A percentile compares a stretch with the other conserved stretches of the same genome.
These are phyloP conservation scores for Apostichopus leukothele DNA, from an alignment of 53 echinoderm and acorn worm species.

Conservation along the genomic window DNA sequence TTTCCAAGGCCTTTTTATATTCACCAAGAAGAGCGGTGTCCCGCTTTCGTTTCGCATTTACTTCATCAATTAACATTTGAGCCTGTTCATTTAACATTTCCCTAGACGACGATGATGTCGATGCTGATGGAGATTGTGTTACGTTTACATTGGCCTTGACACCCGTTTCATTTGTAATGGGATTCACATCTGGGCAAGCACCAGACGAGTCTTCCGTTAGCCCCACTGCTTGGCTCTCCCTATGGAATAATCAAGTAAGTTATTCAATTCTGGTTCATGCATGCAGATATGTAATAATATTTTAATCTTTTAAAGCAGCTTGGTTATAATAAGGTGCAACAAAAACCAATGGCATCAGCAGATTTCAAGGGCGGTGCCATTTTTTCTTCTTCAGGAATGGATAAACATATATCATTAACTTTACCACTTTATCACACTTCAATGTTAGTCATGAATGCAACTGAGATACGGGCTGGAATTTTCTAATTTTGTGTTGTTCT, in stretches of 20 bases:
- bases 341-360: too few species aligned
- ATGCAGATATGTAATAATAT: too few species aligned
- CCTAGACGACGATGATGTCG: constrained; percentile 45
- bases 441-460: too few species aligned
- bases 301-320: too few species aligned
- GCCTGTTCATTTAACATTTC: constrained; percentile 71
- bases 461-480: too few species aligned
- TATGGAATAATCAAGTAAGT: neutral
- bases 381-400: too few species aligned
- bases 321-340: too few species aligned
- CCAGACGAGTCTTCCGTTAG: neutral
- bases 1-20: constrained; percentile 83
- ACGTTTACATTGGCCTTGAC: neutral
- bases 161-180: neutral
- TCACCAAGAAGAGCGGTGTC: constrained; percentile 78
- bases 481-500: too few species aligned
- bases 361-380: too few species aligned
- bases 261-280: too few species aligned
- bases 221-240: neutral
- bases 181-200: neutral
- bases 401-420: too few species aligned
- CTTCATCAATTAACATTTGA: constrained; percentile 87
- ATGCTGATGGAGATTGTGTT: neutral
- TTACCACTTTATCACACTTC: too few species aligned
- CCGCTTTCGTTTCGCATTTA: constrained; percentile 88